phyloP scores from a whole-genome alignment of 2,113 vertebrate species.

The Oreochromis aureus region DNA sequence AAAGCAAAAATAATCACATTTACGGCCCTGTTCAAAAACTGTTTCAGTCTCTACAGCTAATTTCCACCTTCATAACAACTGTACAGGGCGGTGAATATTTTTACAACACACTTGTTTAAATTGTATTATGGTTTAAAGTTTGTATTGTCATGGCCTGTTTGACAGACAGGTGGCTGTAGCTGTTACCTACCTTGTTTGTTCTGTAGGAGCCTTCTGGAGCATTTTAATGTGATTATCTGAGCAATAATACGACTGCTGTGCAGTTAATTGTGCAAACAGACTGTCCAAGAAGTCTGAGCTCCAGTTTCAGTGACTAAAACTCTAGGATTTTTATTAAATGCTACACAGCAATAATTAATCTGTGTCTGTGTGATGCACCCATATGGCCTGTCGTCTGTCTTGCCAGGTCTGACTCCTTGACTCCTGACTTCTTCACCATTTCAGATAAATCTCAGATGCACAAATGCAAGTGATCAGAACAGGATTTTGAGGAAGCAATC shows the following conservation, averaged over 20 bases:
- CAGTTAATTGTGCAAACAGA: neutral
- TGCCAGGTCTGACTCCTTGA: neutral
- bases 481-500: neutral
- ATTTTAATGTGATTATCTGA: neutral
- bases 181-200: neutral
- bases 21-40: neutral
- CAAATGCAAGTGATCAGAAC: neutral
- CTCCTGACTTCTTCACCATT: neutral
- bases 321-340: neutral
- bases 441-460: neutral
- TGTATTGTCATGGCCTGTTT: neutral
- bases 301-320: neutral
- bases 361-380: neutral
- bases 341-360: neutral
- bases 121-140: neutral
- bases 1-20: neutral
- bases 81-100: neutral
- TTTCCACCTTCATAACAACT: neutral
- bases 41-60: neutral
- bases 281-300: neutral
- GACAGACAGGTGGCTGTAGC: neutral
- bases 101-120: neutral
- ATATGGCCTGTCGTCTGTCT: neutral
- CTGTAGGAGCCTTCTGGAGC: neutral
- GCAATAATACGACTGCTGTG: neutral